A percentile compares a stretch with the other conserved stretches of the same genome.
These are phyloP conservation scores for Pterocles burchelli DNA, from an alignment of 2,113 vertebrate genomes.

Conservation along the genomic window DNA sequence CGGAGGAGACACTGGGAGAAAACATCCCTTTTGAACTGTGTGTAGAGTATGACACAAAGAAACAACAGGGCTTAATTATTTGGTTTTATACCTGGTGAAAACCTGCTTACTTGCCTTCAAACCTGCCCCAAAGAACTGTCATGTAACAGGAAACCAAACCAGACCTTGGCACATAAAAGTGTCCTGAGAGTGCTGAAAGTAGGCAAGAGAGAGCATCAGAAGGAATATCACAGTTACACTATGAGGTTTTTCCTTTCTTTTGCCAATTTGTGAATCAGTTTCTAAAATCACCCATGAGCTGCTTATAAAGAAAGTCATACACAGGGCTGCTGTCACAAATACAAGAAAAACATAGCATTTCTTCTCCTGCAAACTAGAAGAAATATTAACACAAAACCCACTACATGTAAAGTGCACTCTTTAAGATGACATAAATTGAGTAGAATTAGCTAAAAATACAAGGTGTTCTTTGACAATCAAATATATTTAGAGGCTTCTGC, in stretches of 20 bases:
- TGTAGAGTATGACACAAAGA: neutral
- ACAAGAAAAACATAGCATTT: neutral
- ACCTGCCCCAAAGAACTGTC: neutral
- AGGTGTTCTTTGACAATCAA: neutral
- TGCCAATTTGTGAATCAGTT: neutral
- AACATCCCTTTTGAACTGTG: neutral
- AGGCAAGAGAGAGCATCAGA: neutral
- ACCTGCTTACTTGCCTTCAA: neutral
- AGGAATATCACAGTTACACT: neutral
- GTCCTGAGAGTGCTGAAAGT: too few species aligned
- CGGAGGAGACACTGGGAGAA: neutral
- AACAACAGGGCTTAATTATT: neutral
- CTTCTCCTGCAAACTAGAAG: neutral
- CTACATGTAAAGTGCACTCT: neutral
- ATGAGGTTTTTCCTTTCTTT: neutral
- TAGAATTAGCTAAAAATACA: neutral
- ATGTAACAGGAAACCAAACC: neutral
- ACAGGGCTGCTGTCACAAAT: neutral
- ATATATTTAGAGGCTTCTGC: neutral
- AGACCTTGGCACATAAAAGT: rapidly evolving
- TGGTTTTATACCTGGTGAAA: neutral
- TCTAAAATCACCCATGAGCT: neutral
- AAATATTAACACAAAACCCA: neutral
- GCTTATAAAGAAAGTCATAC: neutral
- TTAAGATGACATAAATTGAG: neutral